Base-by-base conservation (phyloP, 2,888 invertebrate species). In the Caenorhabditis sp. region DNA sequence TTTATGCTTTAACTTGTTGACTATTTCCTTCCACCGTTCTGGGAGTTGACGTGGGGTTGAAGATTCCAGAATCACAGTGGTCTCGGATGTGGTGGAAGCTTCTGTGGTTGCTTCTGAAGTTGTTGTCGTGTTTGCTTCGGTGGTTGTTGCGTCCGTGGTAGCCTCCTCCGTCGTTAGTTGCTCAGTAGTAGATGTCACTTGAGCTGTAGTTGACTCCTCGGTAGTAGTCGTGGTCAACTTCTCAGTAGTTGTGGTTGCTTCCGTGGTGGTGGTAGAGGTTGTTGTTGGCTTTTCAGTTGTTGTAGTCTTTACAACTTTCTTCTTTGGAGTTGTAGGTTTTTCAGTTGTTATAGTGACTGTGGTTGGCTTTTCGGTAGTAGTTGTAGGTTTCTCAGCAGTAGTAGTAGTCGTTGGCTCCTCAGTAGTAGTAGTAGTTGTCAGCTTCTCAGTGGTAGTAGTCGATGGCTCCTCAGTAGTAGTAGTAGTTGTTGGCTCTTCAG, bases 1-100 rank as follows among this genome's bases (percentile, higher is more conserved):
- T 20, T 85, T 85, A 24, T 81, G 76, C 35, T 85, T 85, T 47
- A 85, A 51, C 53, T 78, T 76, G 35, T 65, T 67, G 6, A 85
- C 82, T 32, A 85, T 76, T 2, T 64, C 64, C 62, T 84, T 82
- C 85, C 85, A 85, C 44, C 82, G 76, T 24, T 77, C 76, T 55
- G 76, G 76, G 22, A 77, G 64, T 47, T 77, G 62, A 15, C 68
- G 64, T 22, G 35, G 56, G 13, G 69, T 69, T 18, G 69, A 64
- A 5, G 55, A 35, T 58, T 69, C 69, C 0, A 53, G 28, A n/a
- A 56, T 13, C 40, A 47, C 40, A 5, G 64, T 18, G 6, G 64
- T 51, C 18, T 61, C 44, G 3, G 56, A n/a, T 4, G 76, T 53
- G 2, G 44, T 60, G 0, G 50, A 11, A 8, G 13, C 32, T 18